Conservation (phyloP, 1,140 invertebrate genomes). For the Coptotermes formosanus region DNA sequence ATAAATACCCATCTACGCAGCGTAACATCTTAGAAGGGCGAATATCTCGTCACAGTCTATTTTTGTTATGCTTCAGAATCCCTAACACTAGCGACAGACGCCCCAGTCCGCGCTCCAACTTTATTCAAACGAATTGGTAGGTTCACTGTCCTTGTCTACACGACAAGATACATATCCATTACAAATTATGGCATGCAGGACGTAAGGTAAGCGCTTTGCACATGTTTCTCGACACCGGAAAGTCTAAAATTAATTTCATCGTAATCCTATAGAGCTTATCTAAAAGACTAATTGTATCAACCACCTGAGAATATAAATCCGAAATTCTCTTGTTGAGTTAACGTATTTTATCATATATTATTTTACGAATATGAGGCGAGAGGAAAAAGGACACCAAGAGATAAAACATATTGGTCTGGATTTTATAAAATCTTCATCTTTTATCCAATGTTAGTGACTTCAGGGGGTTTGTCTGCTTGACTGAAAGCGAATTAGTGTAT, state of each 20-base stretch:
- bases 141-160: too few species aligned
- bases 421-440: conserved; percentile 23
- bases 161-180: too few species aligned
- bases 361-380: not conserved
- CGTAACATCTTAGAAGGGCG: too few species aligned
- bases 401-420: not conserved
- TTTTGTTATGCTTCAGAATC: too few species aligned
- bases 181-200: too few species aligned
- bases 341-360: not conserved
- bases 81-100: too few species aligned
- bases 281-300: not conserved
- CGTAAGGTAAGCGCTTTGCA: too few species aligned
- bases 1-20: too few species aligned
- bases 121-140: too few species aligned
- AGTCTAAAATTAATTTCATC: not conserved
- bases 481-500: not conserved
- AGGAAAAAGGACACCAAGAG: not conserved
- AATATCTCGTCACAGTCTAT: too few species aligned
- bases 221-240: too few species aligned
- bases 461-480: not conserved
- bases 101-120: too few species aligned
- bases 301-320: not conserved
- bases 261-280: not conserved
- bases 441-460: not conserved
- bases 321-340: not conserved